Evolutionary conservation across 2,797 vertebrate genomes (phyloP).

Genomic region (Cirrhinus mrigala): DNA sequence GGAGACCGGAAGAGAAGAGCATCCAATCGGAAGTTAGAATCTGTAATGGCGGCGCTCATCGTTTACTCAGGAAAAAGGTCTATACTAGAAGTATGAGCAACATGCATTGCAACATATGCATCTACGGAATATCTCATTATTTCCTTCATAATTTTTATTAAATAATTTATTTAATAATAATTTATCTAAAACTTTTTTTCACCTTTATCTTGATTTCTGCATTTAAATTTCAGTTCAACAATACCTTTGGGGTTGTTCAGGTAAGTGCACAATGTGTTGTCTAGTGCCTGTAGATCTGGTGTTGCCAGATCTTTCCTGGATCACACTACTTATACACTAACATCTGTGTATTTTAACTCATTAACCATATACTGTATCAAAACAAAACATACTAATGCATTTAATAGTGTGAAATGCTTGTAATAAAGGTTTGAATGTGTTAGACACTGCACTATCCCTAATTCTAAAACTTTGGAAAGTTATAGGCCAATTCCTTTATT

Average conservation of each 20-base stretch:
- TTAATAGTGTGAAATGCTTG: conserved; percentile 22
- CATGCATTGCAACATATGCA: neutral
- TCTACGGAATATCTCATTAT: neutral
- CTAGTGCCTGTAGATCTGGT: conserved; percentile 61
- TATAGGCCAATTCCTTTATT: neutral
- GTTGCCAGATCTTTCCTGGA: conserved; percentile 16
- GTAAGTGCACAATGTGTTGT: conserved; percentile 80
- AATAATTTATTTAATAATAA: conserved; percentile 11
- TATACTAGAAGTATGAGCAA: neutral
- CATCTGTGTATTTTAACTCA: conserved; percentile 34
- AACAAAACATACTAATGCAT: conserved; percentile 27
- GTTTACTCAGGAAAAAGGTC: no score
- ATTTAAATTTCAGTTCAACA: conserved; percentile 93
- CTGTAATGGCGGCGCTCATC: no score
- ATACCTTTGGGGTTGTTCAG: conserved; percentile 96
- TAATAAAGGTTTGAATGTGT: neutral
- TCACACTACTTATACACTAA: conserved; percentile 32
- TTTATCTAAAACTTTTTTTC: conserved; percentile 28
- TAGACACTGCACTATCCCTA: neutral
- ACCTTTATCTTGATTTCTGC: conserved; percentile 70
- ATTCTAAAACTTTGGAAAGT: neutral
- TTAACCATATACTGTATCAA: conserved; percentile 10
- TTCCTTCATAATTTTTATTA: conserved; percentile 22
- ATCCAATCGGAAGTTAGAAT: no score
- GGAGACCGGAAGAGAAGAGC: no score